Evolutionary conservation across 2,113 vertebrate genomes (phyloP), one percentile per base, ranked within the genome.

Genomic region (Natator depressus): DNA sequence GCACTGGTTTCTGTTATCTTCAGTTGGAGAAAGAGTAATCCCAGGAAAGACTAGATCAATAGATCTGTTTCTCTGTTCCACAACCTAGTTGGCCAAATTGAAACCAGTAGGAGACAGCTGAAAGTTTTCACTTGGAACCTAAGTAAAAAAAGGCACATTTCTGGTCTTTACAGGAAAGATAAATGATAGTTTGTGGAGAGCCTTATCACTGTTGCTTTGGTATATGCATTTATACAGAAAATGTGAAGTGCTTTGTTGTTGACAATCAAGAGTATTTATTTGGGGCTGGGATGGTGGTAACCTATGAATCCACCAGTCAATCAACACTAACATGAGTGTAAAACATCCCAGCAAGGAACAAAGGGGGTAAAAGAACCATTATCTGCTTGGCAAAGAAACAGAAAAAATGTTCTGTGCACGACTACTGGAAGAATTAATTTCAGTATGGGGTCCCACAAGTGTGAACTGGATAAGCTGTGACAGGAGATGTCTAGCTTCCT

Each of bases 11-110:
- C 25, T 38, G 88, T 4, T 19, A 47, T 20, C 5, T 83, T 85
- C 1, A 87, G 22, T 49, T 0, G 0, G 49, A 85, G 47, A 42
- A 47, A 0, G 1, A 79, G 5, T 0, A 1, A 29, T 82, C 49
- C 69, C 72, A 8, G 24, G 24, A 84, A 92, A 80, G 1, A 72
- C 8, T 38, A 91, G 29, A 90, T 82, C 75, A 72, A 81, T 1
- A 20, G 10, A 53, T 38, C 49, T 1, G 10, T 80, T 8, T 16
- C 50, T 93, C 89, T 55, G 8, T 35, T 65, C 31, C 65, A 69
- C n/a, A 69, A 5, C 4, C 4, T n/a, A 8, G 8, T 20, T 38
- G 65, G 65, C 65, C 65, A 69, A 69, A 38, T 38, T 14, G 38
- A 47, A 76, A 76, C 10, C 10, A 69, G 4, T 46, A 76, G 72